Conservation (phyloP, 2,888 invertebrate species). For the Troides helena region DNA sequence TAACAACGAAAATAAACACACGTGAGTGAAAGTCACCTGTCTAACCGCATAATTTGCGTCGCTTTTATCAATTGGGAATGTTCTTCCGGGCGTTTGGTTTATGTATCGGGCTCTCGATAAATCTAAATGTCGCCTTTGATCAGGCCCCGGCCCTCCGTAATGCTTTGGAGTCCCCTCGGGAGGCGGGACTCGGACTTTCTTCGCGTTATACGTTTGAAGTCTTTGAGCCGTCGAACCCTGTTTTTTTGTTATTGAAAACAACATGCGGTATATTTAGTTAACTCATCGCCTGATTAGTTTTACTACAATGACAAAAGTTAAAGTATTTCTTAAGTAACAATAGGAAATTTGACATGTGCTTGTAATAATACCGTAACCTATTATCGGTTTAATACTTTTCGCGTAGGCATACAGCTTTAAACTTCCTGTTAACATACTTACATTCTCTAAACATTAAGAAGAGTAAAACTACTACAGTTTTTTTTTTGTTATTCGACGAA, state of each 20-base stretch:
- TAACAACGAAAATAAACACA: constrained; percentile 33
- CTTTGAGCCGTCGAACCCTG: constrained; percentile 23
- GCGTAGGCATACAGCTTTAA: too few species aligned
- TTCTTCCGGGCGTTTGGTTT: constrained; percentile 61
- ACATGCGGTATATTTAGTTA: not conserved
- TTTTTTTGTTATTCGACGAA: too few species aligned
- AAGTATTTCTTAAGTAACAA: too few species aligned
- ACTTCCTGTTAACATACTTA: too few species aligned
- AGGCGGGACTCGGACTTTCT: constrained; percentile 22
- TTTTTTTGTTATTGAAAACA: constrained; percentile 15
- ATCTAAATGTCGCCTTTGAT: constrained; percentile 47
- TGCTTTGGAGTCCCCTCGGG: constrained; percentile 26
- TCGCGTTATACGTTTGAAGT: constrained; percentile 39
- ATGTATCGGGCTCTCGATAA: constrained; percentile 54
- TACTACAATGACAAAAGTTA: too few species aligned
- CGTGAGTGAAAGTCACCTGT: constrained; percentile 21
- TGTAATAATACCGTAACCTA: too few species aligned
- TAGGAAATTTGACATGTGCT: too few species aligned
- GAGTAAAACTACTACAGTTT: too few species aligned
- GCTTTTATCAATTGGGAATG: constrained; percentile 47
- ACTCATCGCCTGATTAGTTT: not conserved
- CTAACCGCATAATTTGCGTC: constrained; percentile 42
- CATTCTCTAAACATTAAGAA: too few species aligned
- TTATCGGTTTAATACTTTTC: too few species aligned
- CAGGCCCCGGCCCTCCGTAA: constrained; percentile 34